phyloP scores from a whole-genome alignment of 2,888 invertebrate species.

The Phyto melanocephala region DNA sequence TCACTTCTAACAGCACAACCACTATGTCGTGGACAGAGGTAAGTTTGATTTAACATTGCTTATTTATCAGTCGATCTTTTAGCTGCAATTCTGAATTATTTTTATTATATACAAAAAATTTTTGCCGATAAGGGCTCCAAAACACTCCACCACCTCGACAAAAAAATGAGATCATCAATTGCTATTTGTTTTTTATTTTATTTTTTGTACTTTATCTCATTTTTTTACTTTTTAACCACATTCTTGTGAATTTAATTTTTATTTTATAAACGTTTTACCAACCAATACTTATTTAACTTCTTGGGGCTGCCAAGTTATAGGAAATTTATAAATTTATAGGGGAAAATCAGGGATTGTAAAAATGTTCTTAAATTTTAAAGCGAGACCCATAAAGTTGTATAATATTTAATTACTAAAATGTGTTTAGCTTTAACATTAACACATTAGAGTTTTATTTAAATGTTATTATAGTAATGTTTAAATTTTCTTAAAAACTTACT shows the following conservation, averaged over 20 bases:
- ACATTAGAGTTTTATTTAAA: no score
- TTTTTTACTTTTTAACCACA: conserved; percentile 54
- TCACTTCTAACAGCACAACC: background rate
- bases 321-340: background rate
- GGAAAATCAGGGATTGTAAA: background rate
- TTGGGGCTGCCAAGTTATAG: background rate
- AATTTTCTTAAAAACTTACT: no score
- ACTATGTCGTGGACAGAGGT: conserved; percentile 69
- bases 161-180: conserved; percentile 62
- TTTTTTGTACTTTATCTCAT: conserved; percentile 54
- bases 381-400: no score
- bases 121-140: conserved; percentile 41
- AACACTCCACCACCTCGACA: conserved; percentile 6
- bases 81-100: background rate
- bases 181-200: conserved; percentile 23
- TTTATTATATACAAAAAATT: background rate
- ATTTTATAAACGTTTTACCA: conserved; percentile 49
- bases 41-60: conserved; percentile 22
- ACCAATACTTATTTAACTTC: conserved; percentile 21
- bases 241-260: conserved; percentile 54
- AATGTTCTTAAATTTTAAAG: no score
- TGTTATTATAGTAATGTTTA: no score
- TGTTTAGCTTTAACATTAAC: no score
- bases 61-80: conserved; percentile 24
- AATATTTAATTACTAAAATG: no score